Evolutionary conservation across 2,888 invertebrate species (phyloP).

Genomic region (Eilema depressum): DNA sequence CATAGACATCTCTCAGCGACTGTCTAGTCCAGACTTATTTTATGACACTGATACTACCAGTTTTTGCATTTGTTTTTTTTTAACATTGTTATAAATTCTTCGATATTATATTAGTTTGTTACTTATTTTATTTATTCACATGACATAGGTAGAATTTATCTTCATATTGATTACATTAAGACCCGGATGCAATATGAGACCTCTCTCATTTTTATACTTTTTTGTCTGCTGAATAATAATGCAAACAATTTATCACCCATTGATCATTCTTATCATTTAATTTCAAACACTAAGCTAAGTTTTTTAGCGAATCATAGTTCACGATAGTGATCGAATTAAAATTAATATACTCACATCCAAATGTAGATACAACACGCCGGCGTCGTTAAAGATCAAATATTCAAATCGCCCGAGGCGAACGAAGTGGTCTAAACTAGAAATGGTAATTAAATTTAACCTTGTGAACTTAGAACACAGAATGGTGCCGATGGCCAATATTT

Average conservation of each 20-base stretch:
- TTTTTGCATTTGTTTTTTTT: not conserved
- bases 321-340: not conserved
- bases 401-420: slow-evolving; percentile 26
- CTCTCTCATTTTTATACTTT: not conserved
- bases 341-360: slow-evolving; percentile 18
- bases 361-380: not conserved
- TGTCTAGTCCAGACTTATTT: not conserved
- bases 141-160: not conserved
- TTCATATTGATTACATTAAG: not conserved
- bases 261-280: not conserved
- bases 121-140: not conserved
- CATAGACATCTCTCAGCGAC: no score
- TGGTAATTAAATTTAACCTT: slow-evolving; percentile 28
- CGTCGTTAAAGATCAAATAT: not conserved
- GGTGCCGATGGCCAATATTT: slow-evolving; percentile 25
- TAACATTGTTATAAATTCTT: not conserved
- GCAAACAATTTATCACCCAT: not conserved
- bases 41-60: not conserved
- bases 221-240: not conserved
- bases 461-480: slow-evolving; percentile 30
- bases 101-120: not conserved
- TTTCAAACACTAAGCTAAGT: not conserved
- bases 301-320: not conserved
- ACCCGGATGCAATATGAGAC: not conserved
- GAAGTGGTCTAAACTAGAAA: slow-evolving; percentile 30